Evolutionary conservation across 1,140 invertebrate genomes (phyloP), one percentile per base, ranked within the genome.

Genomic region (Calycopis cecrops): DNA sequence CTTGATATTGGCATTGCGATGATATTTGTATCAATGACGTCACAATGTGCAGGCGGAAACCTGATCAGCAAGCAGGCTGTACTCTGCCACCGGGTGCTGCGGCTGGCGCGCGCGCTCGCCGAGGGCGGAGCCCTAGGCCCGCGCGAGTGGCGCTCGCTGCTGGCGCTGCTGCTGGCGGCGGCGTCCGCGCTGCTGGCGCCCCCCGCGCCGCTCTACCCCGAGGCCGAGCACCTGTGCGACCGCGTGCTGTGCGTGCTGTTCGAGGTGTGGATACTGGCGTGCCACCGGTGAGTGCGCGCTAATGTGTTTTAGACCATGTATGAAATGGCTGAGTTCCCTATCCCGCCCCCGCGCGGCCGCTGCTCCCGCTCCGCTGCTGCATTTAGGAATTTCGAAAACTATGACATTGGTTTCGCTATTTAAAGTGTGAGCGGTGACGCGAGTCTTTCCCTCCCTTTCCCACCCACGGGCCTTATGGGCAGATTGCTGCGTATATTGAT

Each of bases 201-300:
- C 35, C 97, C 97, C 11, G 94, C 95, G 14, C 92, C 97, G 14
- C 96, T 96, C 89, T 96, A 98, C 85, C 96, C 98, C 81, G 96
- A 97, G 48, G 97, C 97, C 0, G 97, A 98, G 77, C 96, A 99
- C 73, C 87, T 99, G 16, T 98, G 97, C 83, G 96, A 99, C 79
- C 87, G 98, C 48, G 96, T 99, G 35, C 88, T 99, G 7, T 96
- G 94, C 57, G 97, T 98, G 21, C 90, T 99, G 12, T 96, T 99
- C 81, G 96, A 99, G 88, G 93, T 99, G 1, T 99, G 97, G 97
- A 88, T 99, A 17, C 85, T 98, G 16, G 96, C 97, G 0, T 99
- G 97, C 80, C 92, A 88, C 60, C 82, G 80, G 85, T 86, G 16
- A 21, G 11, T 33, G 3, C 11, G 8, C 9, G 21, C 21, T n/a